A percentile compares a stretch with the other conserved stretches of the same genome.
These are phyloP conservation scores for Asteroscopus sphinx DNA, from an alignment of 2,888 invertebrate species.

Conservation along the genomic window DNA sequence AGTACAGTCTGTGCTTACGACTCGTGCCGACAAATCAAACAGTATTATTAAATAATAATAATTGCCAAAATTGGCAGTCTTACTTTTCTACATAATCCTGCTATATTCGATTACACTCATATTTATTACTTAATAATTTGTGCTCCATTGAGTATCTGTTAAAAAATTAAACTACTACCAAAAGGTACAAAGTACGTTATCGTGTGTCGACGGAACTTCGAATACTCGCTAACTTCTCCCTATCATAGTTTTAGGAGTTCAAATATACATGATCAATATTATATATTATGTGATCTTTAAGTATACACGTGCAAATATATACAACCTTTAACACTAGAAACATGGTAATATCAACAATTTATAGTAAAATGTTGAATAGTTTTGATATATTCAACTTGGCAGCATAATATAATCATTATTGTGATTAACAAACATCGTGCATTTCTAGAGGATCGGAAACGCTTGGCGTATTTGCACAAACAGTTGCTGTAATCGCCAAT, in stretches of 20 bases:
- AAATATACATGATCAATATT: conserved; percentile 28
- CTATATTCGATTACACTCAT: no score
- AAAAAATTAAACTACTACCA: background rate
- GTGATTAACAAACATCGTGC: background rate
- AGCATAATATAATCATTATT: conserved; percentile 9
- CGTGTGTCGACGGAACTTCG: conserved; percentile 9
- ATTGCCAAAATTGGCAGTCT: no score
- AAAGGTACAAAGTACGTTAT: background rate
- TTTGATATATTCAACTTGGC: conserved; percentile 20
- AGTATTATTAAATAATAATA: no score
- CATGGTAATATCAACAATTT: conserved; percentile 22
- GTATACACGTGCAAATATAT: conserved; percentile 56
- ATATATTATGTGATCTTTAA: conserved; percentile 31
- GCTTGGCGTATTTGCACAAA: no score
- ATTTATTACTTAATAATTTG: conserved; percentile 1
- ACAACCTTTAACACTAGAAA: conserved; percentile 40
- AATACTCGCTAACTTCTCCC: conserved; percentile 5
- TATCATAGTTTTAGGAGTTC: conserved; percentile 13
- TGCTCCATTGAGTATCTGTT: conserved; percentile 15
- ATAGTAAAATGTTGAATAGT: conserved; percentile 18
- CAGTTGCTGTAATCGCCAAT: no score
- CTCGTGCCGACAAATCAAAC: no score
- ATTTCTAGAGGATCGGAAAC: no score
- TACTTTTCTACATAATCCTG: no score
- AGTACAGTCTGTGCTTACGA: no score